These are phyloP conservation scores for Lagenorhynchus albirostris DNA, from an alignment of 2,113 vertebrate genomes.

Conservation along the genomic window DNA sequence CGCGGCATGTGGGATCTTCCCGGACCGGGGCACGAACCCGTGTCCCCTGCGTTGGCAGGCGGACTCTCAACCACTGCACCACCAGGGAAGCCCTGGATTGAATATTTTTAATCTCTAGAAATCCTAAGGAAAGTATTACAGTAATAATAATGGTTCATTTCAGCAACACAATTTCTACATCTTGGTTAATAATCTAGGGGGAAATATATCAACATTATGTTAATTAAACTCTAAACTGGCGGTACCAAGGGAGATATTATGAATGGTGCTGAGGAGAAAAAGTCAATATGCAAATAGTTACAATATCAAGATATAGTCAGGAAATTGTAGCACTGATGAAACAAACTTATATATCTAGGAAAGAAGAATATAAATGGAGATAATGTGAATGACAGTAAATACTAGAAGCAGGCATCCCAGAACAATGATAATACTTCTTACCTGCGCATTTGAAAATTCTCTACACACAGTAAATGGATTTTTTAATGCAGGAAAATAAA, in stretches of 20 bases:
- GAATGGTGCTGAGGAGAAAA: conserved; percentile 9
- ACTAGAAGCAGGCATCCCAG: background rate
- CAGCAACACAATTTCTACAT: conserved; percentile 29
- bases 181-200: conserved; percentile 48
- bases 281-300: conserved; percentile 33
- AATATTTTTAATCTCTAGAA: conserved; percentile 39
- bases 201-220: conserved; percentile 30
- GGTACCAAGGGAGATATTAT: background rate
- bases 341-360: background rate
- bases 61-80: no score
- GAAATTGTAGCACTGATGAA: conserved; percentile 32
- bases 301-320: conserved; percentile 14
- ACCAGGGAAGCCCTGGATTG: background rate
- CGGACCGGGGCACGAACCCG: no score
- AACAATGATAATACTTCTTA: conserved; percentile 33
- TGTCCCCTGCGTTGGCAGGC: no score
- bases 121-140: background rate
- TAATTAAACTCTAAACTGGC: conserved; percentile 54
- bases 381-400: conserved; percentile 41
- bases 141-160: conserved; percentile 32
- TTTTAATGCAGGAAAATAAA: conserved; percentile 26
- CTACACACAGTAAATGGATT: conserved; percentile 8
- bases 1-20: no score
- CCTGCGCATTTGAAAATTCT: conserved; percentile 20
- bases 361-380: conserved; percentile 56